A percentile compares a stretch with the other conserved stretches of the same genome.
phyloP scores from a whole-genome alignment of 2,888 invertebrate genomes.

The Rhogogaster chlorosoma region DNA sequence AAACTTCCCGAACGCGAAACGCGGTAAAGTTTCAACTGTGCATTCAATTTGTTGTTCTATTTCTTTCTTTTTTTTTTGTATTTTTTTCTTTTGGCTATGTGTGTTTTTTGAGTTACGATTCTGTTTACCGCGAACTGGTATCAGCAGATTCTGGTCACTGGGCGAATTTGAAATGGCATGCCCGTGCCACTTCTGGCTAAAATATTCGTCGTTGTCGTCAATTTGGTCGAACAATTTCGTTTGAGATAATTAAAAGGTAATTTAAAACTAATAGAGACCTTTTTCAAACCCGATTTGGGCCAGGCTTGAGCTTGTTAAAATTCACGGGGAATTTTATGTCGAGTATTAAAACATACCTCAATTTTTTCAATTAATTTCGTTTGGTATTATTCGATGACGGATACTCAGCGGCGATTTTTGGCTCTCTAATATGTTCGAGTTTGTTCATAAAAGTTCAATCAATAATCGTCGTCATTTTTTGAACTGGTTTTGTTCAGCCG shows the following conservation, averaged over 20 bases:
- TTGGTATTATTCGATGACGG: background rate
- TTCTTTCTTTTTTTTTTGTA: background rate
- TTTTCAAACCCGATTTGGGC: background rate
- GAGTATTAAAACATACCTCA: background rate
- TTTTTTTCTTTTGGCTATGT: background rate
- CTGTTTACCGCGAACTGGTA: slow-evolving; percentile 32
- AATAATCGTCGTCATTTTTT: background rate
- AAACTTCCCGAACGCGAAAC: slow-evolving; percentile 22
- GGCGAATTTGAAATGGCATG: background rate
- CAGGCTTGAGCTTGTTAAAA: background rate
- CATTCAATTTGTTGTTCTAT: background rate
- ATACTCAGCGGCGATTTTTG: background rate
- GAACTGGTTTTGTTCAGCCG: background rate
- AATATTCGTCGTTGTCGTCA: background rate
- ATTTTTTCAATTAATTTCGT: background rate
- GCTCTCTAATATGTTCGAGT: background rate
- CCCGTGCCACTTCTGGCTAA: background rate
- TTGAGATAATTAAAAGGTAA: background rate
- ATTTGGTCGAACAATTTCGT: background rate
- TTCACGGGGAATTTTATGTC: background rate
- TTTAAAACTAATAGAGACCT: background rate
- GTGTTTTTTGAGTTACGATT: slow-evolving; percentile 16
- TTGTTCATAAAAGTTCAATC: background rate
- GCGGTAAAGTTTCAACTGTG: slow-evolving; percentile 17
- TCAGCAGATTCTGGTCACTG: background rate